Conservation (phyloP, 2,797 vertebrate species). For the Acipenser ruthenus region DNA sequence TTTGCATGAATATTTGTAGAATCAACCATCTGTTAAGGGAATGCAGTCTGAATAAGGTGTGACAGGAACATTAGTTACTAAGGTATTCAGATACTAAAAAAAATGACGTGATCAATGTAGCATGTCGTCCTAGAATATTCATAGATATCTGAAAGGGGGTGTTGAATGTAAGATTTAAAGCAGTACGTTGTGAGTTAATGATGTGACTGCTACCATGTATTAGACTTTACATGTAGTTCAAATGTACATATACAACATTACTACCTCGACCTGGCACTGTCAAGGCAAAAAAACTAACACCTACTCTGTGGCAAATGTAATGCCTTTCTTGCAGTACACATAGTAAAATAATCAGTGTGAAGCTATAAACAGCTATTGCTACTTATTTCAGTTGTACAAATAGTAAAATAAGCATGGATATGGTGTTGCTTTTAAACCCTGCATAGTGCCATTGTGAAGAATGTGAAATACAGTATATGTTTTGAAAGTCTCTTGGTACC, state of each 20-base stretch:
- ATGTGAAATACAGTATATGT: constrained; percentile 59
- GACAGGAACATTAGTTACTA: constrained; percentile 33
- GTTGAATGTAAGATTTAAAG: constrained; percentile 6
- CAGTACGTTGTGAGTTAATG: constrained; percentile 38
- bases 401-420: too few relatives aligned
- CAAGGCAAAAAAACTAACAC: constrained; percentile 23
- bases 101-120: constrained; percentile 20
- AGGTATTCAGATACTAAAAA: constrained; percentile 46
- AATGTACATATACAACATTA: constrained; percentile 65
- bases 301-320: too few relatives aligned
- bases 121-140: neutral
- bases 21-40: constrained; percentile 45
- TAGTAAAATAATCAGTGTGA: too few relatives aligned
- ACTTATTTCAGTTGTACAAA: too few relatives aligned
- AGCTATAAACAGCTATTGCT: too few relatives aligned
- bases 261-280: constrained; percentile 69
- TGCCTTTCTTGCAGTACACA: too few relatives aligned
- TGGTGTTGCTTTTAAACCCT: constrained; percentile 28
- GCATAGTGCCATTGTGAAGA: constrained; percentile 63
- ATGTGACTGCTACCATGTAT: constrained; percentile 67
- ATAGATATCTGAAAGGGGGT: neutral
- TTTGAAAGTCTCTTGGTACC: constrained; percentile 57
- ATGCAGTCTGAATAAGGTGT: constrained; percentile 27
- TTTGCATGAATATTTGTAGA: constrained; percentile 37
- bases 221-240: constrained; percentile 55